A percentile compares a stretch with the other conserved stretches of the same genome.
These are phyloP conservation scores for Eciton burchellii DNA, from an alignment of 1,140 invertebrate genomes.

Conservation along the genomic window DNA sequence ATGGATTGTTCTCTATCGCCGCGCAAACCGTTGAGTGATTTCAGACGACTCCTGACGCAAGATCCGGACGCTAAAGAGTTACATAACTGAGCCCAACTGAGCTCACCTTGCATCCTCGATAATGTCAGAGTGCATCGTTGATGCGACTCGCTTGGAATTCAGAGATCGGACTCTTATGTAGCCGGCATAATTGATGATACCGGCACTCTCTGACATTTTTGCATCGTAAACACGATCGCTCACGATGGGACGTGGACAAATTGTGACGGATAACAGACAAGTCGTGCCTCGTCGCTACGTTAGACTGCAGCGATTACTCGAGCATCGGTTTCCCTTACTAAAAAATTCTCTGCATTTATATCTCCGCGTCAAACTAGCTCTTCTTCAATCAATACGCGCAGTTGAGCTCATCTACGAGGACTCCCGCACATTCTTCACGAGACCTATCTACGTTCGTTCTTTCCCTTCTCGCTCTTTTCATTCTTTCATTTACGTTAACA, in stretches of 20 bases:
- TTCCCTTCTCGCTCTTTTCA: no score
- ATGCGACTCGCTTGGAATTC: background rate
- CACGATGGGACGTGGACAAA: background rate
- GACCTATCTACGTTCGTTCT: no score
- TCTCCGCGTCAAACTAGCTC: no score
- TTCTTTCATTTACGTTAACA: no score
- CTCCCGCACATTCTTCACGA: no score
- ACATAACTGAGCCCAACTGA: background rate
- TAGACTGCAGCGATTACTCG: background rate
- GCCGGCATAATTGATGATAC: slow-evolving; percentile 16
- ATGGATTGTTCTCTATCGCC: background rate
- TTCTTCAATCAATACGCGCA: no score
- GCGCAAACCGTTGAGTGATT: background rate
- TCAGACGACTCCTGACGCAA: background rate
- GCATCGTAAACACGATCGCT: background rate
- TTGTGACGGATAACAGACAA: no score
- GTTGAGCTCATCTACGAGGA: no score
- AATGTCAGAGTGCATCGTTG: slow-evolving; percentile 28
- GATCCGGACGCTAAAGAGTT: background rate
- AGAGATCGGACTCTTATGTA: background rate
- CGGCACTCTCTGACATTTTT: slow-evolving; percentile 15
- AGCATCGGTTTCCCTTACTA: background rate
- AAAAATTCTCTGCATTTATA: background rate
- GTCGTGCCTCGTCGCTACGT: background rate
- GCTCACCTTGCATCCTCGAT: background rate